Evolutionary conservation across 2,888 invertebrate genomes (phyloP).

Genomic region (Amblyjoppa proteus): DNA sequence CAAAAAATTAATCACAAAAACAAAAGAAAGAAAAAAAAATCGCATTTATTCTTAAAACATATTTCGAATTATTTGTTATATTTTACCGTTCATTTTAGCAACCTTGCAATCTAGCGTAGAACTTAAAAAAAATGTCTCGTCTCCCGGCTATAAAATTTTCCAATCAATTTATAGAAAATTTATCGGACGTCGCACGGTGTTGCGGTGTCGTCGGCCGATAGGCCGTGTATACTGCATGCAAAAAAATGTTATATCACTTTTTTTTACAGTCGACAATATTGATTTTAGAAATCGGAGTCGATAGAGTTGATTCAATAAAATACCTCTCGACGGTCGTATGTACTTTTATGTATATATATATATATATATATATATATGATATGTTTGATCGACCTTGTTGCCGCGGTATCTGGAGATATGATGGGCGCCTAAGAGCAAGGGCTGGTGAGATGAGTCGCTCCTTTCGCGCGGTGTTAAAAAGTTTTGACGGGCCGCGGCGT

Average conservation of each 20-base stretch:
- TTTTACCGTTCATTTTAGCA: background rate
- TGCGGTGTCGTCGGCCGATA: conserved; percentile 47
- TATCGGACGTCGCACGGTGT: conserved; percentile 1
- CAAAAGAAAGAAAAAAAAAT: background rate
- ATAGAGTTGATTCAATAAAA: conserved; percentile 65
- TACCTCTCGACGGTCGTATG: background rate
- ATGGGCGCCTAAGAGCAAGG: conserved; percentile 33
- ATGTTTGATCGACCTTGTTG: conserved; percentile 35
- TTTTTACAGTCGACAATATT: conserved; percentile 23
- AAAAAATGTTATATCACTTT: conserved; percentile 22
- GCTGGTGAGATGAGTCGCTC: conserved; percentile 59
- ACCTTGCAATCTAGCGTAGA: background rate
- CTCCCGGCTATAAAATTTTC: background rate
- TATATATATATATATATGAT: background rate
- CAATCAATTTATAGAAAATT: background rate
- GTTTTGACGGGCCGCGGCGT: conserved; percentile 62
- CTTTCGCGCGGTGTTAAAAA: conserved; percentile 64
- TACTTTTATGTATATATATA: background rate
- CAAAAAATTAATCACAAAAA: conserved; percentile 18
- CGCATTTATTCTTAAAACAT: background rate
- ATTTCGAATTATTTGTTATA: background rate
- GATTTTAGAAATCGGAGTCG: conserved; percentile 60
- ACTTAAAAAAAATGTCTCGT: background rate
- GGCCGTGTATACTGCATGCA: conserved; percentile 7
- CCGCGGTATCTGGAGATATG: conserved; percentile 32